A percentile compares a stretch with the other conserved stretches of the same genome.
Conservation (phyloP, 2,888 invertebrate genomes). For the Odontomyia ornata region DNA sequence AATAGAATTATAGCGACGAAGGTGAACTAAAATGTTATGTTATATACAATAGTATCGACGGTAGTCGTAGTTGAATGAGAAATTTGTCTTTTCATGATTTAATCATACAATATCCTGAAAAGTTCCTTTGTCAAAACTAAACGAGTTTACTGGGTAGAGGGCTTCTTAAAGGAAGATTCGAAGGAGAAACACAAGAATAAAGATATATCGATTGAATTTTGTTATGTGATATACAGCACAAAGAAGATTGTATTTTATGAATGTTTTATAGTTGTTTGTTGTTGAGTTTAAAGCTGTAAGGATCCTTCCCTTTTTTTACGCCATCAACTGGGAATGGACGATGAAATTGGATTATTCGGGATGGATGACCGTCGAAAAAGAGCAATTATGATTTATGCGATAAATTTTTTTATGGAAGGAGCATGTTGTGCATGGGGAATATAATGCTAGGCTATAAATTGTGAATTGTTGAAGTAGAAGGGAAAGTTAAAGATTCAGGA, state of each 20-base stretch:
- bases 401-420: too few relatives aligned
- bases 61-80: too few relatives aligned
- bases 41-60: background rate
- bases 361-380: background rate
- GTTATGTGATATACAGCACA: background rate
- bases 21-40: background rate
- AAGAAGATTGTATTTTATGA: background rate
- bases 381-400: too few relatives aligned
- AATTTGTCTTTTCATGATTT: too few relatives aligned
- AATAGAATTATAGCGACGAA: background rate
- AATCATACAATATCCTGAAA: too few relatives aligned
- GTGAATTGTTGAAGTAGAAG: too few relatives aligned
- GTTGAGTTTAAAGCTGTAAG: background rate
- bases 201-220: conserved; percentile 7
- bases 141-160: background rate
- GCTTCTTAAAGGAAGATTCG: background rate
- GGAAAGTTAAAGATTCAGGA: too few relatives aligned
- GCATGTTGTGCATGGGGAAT: too few relatives aligned
- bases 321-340: background rate
- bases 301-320: background rate
- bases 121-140: too few relatives aligned
- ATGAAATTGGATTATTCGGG: background rate
- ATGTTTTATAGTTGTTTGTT: background rate
- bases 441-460: too few relatives aligned
- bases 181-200: background rate